These are phyloP conservation scores for Cephalopterus ornatus DNA, from an alignment of 2,113 vertebrate genomes.

Conservation along the genomic window DNA sequence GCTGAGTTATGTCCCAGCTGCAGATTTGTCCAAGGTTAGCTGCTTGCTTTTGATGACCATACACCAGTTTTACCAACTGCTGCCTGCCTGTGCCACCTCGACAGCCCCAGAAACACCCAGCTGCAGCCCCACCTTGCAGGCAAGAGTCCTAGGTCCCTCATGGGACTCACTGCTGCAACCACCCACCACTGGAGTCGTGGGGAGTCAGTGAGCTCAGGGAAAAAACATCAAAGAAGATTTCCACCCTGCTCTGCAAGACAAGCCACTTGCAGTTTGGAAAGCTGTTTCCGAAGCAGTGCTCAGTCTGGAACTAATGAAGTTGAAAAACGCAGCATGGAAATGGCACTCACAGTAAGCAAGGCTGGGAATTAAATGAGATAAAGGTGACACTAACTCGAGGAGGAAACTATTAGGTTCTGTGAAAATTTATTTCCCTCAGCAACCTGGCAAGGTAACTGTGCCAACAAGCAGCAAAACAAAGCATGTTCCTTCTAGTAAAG, in stretches of 20 bases:
- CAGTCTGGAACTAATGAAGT: background rate
- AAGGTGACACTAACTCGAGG: constrained; percentile 3
- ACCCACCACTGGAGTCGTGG: rapidly evolving
- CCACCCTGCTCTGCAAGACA: background rate
- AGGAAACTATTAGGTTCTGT: background rate
- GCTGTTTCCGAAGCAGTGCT: background rate
- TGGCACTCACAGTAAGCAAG: background rate
- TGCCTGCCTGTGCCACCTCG: background rate
- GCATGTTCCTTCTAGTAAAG: background rate
- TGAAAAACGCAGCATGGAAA: background rate
- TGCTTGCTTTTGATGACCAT: background rate
- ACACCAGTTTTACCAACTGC: background rate
- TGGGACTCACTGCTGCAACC: rapidly evolving
- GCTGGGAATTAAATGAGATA: constrained; percentile 41
- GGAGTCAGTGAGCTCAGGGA: background rate
- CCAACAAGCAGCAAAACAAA: background rate
- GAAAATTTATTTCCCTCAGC: constrained; percentile 14
- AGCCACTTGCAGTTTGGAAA: background rate
- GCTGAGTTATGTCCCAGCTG: background rate
- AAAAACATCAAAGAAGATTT: background rate
- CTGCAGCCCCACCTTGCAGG: background rate
- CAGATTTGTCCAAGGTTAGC: background rate
- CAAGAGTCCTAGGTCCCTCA: background rate
- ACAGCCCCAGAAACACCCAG: background rate
- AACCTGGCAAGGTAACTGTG: background rate